Base-by-base conservation (phyloP, 2,888 invertebrate genomes). In the Drepanosiphum platanoidis region DNA sequence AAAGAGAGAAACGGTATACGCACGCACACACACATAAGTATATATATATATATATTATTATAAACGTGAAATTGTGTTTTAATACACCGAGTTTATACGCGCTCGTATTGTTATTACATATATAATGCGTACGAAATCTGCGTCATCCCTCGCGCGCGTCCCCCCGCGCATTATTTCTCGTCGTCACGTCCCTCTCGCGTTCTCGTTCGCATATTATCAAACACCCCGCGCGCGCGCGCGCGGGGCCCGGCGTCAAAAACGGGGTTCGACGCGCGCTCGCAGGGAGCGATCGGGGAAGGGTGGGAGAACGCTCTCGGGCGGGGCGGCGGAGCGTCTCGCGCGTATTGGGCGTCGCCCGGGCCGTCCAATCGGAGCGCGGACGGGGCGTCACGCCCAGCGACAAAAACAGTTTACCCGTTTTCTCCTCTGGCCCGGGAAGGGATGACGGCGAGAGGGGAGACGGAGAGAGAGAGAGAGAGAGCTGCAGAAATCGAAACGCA, bases 341-440 rank as follows among this genome's bases (percentile, higher is more conserved):
- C 13, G 46, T n/a, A 22, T 27, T 0, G 77, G 84, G 84, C 77
- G 84, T 66, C 4, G 22, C 84, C 75, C 58, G 58, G 30, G 8
- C 58, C 22, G 27, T 8, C 84, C 84, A 84, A 84, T 84, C 52
- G 70, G 52, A 39, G 58, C 74, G 75, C 22, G 15, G 75, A n/a
- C n/a, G 34, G 46, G 52, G 30, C 75, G 84, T 77, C 84, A 77
- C 84, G 84, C 84, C 84, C 84, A 52, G 74, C 74, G 82, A 34
- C 82, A 32, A n/a, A 13, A 74, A 46, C 74, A n/a, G 82, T 83
- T 83, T 83, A 83, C 64, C 32, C 72, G 74, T 74, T 72, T 83
- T 74, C 74, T 74, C 64, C 58, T 34, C 42, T 22, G 39, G 22
- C 39, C 39, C 42, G 27, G 27, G 3, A 32, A 22, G 75, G 58